Evolutionary conservation across 2,888 invertebrate species (phyloP).

Genomic region (Rhaphigaster nebulosa): DNA sequence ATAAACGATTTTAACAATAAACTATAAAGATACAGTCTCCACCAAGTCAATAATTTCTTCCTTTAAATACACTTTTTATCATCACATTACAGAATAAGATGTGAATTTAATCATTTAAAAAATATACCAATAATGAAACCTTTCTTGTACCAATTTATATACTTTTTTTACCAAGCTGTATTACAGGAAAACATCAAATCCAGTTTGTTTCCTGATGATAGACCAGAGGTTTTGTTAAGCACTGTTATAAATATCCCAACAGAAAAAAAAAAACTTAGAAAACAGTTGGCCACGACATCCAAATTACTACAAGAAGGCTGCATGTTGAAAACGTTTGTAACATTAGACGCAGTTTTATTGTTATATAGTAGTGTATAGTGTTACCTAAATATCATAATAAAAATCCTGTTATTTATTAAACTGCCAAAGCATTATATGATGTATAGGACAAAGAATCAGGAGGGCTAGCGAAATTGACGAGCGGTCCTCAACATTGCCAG

Average conservation of each 20-base stretch:
- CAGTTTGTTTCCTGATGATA: background rate
- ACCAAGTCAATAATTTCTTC: too few species aligned
- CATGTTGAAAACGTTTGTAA: background rate
- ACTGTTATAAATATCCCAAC: background rate
- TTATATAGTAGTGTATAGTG: background rate
- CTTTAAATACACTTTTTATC: too few species aligned
- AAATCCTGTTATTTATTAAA: background rate
- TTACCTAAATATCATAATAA: constrained; percentile 9
- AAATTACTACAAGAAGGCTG: background rate
- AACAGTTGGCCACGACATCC: background rate
- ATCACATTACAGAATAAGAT: too few species aligned
- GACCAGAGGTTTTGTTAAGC: background rate
- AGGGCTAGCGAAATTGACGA: background rate
- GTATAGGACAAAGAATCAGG: background rate
- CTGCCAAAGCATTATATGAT: background rate
- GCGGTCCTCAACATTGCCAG: background rate
- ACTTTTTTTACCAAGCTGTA: too few species aligned
- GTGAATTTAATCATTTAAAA: too few species aligned
- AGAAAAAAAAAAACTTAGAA: background rate
- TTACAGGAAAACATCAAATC: too few species aligned
- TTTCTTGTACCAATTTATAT: too few species aligned
- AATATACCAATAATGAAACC: too few species aligned
- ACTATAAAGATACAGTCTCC: too few species aligned
- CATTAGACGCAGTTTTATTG: background rate
- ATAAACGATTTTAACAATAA: too few species aligned